Conservation (phyloP, 2,797 vertebrate genomes). For the Glyptemys insculpta region DNA sequence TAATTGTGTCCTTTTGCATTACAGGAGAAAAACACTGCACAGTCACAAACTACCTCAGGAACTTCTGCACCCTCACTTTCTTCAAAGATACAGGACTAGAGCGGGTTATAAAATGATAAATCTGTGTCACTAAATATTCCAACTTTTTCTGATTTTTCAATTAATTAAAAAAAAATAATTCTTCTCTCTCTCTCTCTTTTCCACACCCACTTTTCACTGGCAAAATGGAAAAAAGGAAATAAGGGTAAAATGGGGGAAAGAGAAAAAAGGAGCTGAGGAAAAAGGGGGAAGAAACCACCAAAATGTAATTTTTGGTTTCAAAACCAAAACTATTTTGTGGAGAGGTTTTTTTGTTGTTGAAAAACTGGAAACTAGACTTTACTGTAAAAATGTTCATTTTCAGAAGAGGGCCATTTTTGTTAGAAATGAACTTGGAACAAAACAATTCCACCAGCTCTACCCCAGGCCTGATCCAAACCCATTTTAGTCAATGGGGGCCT, state of each 20-base stretch:
- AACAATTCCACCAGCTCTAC: neutral
- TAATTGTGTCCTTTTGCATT: neutral
- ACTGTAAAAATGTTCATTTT: neutral
- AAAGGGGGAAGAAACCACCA: neutral
- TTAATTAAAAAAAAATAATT: neutral
- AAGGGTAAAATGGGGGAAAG: neutral
- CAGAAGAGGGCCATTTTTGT: neutral
- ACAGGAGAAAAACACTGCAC: neutral
- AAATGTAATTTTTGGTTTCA: neutral
- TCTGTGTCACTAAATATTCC: neutral
- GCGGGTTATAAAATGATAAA: neutral
- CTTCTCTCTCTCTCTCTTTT: neutral
- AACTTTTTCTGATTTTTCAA: neutral
- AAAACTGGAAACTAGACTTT: neutral
- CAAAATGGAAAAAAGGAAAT: neutral
- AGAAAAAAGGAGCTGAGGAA: neutral
- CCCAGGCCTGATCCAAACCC: neutral
- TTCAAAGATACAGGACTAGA: neutral
- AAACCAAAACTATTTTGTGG: neutral
- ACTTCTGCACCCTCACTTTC: neutral
- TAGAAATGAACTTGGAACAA: neutral
- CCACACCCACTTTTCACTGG: neutral
- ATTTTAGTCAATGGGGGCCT: neutral
- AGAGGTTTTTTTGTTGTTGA: neutral
- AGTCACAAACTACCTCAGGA: neutral